phyloP scores from a whole-genome alignment of 2,113 vertebrate species.

The Dipodomys ordii region DNA sequence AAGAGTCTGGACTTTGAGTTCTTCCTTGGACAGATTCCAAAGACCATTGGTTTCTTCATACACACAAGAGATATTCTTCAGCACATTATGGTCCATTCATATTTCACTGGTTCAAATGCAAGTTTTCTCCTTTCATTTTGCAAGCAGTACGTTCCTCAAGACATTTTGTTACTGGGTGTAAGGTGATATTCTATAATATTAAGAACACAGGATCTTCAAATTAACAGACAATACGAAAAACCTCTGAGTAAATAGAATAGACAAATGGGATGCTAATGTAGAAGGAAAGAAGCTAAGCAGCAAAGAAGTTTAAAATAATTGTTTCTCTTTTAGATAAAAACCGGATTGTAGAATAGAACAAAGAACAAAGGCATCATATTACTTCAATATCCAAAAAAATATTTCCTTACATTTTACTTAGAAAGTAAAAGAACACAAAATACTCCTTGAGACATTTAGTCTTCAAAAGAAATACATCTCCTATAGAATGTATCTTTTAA shows the following conservation, averaged over 20 bases:
- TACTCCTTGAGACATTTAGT: background rate
- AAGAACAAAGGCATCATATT: background rate
- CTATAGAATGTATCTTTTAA: background rate
- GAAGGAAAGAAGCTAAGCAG: background rate
- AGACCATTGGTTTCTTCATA: background rate
- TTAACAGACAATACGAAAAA: background rate
- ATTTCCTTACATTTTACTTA: background rate
- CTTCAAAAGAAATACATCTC: background rate
- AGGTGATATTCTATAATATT: background rate
- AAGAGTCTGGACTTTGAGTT: background rate
- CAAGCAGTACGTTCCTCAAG: background rate
- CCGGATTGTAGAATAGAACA: background rate
- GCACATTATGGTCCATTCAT: accelerated
- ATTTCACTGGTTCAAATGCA: background rate
- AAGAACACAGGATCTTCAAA: background rate
- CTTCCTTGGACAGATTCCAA: background rate
- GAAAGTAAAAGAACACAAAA: background rate
- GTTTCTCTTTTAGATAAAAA: background rate
- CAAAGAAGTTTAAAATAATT: background rate
- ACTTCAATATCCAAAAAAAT: background rate
- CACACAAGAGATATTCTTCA: accelerated
- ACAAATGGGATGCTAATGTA: background rate
- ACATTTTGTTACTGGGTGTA: background rate
- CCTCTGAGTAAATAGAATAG: background rate
- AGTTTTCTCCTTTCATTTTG: background rate